Percentiles rank a stretch among this genome's conserved stretches.
These are phyloP conservation scores for Glossophaga mutica DNA, from an alignment of 2,797 vertebrate species.

Conservation along the genomic window DNA sequence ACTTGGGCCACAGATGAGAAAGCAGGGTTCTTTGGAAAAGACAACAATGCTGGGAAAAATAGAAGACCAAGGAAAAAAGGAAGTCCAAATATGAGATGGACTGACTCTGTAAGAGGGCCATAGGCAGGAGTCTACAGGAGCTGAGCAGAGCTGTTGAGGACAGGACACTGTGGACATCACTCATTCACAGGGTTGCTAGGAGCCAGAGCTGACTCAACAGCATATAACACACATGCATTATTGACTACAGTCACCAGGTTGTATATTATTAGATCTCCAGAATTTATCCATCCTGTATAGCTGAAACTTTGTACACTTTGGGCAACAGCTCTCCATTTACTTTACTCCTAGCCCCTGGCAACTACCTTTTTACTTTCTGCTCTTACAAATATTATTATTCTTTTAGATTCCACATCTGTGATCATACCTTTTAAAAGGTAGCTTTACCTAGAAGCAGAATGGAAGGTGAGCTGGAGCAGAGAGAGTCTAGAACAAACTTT, in stretches of 20 bases:
- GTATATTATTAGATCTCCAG: not conserved
- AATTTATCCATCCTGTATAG: not conserved
- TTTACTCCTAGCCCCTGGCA: not conserved
- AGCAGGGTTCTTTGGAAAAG: not conserved
- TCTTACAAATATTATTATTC: not conserved
- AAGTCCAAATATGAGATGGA: not conserved
- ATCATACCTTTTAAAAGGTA: not conserved
- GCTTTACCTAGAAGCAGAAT: not conserved
- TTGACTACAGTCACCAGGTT: not conserved
- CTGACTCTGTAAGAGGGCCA: not conserved
- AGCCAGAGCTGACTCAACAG: not conserved
- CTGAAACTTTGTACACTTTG: not conserved
- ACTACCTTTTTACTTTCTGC: not conserved
- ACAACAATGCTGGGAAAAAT: not conserved
- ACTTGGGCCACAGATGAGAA: not conserved
- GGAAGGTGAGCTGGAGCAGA: not conserved
- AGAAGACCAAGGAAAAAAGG: not conserved
- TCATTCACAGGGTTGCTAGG: not conserved
- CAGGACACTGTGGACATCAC: not conserved
- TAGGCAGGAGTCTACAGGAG: not conserved
- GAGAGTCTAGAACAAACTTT: not conserved
- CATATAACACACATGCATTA: not conserved
- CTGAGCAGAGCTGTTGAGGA: not conserved
- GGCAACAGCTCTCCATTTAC: not conserved
- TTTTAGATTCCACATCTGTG: not conserved